phyloP scores from a whole-genome alignment of 2,797 vertebrate species.

The Coregonus suidteri region DNA sequence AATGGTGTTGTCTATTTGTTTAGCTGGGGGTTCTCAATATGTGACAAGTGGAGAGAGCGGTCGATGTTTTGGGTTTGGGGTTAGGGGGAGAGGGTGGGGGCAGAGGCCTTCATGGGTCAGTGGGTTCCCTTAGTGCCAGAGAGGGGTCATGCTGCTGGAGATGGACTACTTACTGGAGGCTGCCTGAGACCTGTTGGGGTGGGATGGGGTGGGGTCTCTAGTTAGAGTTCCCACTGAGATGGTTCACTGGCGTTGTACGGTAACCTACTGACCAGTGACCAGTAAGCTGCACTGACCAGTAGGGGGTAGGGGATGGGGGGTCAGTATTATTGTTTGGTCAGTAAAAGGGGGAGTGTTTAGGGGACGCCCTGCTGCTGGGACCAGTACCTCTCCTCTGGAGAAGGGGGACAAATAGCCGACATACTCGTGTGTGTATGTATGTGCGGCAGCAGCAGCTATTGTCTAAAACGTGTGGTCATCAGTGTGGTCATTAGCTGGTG shows the following conservation, averaged over 20 bases:
- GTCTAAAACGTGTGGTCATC: conserved; percentile 48
- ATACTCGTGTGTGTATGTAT: conserved; percentile 30
- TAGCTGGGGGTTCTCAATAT: conserved; percentile 52
- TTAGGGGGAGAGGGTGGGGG: conserved; percentile 14
- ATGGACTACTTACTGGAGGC: background rate
- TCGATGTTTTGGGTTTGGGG: conserved; percentile 45
- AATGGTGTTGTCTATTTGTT: conserved; percentile 18
- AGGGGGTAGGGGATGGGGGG: conserved; percentile 29
- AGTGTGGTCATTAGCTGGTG: conserved; percentile 34
- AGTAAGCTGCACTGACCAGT: conserved; percentile 4
- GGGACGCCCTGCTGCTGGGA: conserved; percentile 63
- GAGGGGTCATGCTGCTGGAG: conserved; percentile 40
- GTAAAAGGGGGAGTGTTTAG: conserved; percentile 35
- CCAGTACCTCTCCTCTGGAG: conserved; percentile 55
- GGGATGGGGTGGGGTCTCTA: conserved; percentile 40
- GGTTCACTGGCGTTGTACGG: background rate
- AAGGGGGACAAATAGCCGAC: conserved; percentile 57
- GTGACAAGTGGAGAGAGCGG: conserved; percentile 15
- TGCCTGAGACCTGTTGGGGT: conserved; percentile 24
- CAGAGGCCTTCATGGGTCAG: conserved; percentile 65
- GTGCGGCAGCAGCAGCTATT: conserved; percentile 27
- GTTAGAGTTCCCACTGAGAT: conserved; percentile 2
- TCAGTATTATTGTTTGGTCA: conserved; percentile 54
- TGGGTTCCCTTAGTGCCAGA: conserved; percentile 45
- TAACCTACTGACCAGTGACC: conserved; percentile 1